Evolutionary conservation across 2,797 vertebrate species (phyloP).

Genomic region (Psittacula echo): DNA sequence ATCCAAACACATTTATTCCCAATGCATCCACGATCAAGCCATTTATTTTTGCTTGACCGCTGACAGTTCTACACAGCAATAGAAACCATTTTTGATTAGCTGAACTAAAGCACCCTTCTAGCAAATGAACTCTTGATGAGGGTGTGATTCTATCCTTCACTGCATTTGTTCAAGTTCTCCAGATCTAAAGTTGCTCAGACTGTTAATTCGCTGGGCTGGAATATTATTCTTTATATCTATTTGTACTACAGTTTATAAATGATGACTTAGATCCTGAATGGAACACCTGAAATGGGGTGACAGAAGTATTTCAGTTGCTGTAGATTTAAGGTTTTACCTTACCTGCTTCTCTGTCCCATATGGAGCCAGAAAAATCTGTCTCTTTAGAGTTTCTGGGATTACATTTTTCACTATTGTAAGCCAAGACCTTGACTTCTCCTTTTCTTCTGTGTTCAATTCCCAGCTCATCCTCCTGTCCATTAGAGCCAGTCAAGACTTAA

Average conservation of each 20-base stretch:
- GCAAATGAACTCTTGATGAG: conserved; percentile 44
- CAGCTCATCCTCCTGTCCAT: background rate
- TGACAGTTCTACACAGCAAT: conserved; percentile 24
- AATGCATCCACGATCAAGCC: background rate
- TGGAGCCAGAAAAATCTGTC: background rate
- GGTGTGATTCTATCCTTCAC: background rate
- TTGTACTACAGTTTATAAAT: background rate
- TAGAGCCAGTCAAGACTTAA: background rate
- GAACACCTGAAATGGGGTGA: background rate
- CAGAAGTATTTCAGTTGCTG: background rate
- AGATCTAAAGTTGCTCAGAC: conserved; percentile 17
- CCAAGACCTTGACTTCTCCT: background rate
- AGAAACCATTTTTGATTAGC: conserved; percentile 32
- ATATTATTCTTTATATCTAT: background rate
- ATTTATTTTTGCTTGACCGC: conserved; percentile 30
- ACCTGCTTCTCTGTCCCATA: background rate
- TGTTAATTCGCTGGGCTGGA: background rate
- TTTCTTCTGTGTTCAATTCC: background rate
- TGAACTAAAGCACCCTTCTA: conserved; percentile 40
- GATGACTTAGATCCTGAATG: background rate
- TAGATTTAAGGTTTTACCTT: background rate
- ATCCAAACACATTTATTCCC: conserved; percentile 17
- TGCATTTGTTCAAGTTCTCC: conserved; percentile 11
- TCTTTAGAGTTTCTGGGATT: background rate
- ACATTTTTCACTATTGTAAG: background rate